Percentiles rank a stretch among this genome's conserved stretches.
Evolutionary conservation across 1,140 invertebrate species (phyloP).

Genomic region (Apocrypta bakeri): DNA sequence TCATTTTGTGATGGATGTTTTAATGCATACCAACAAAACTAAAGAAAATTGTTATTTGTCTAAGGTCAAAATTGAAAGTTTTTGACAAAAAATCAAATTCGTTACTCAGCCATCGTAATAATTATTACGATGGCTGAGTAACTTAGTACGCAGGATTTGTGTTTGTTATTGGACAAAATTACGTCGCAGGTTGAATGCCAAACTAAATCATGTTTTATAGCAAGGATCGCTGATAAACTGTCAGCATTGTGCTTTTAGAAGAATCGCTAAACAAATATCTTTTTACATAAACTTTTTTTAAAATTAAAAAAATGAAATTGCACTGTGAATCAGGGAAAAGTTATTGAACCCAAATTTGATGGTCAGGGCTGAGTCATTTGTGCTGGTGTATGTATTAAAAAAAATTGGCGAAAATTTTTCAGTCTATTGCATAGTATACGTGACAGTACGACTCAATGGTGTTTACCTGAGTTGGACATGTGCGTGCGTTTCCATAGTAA

Average conservation of each 20-base stretch:
- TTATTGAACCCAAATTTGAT: no score
- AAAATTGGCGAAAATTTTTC: no score
- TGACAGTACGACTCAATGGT: no score
- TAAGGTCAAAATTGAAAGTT: constrained; percentile 21
- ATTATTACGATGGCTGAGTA: constrained; percentile 45
- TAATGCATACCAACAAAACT: neutral
- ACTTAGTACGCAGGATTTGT: constrained; percentile 54
- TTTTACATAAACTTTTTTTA: no score
- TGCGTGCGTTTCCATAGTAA: no score
- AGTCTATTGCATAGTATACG: no score
- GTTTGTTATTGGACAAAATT: constrained; percentile 58
- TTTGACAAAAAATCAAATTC: constrained; percentile 28
- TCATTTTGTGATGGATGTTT: constrained; percentile 15
- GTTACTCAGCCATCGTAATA: no score
- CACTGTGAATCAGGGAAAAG: no score
- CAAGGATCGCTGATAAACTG: constrained; percentile 27
- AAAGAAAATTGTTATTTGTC: constrained; percentile 31
- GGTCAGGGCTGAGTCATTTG: no score
- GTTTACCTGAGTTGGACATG: no score
- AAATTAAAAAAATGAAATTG: no score
- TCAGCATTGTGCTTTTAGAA: constrained; percentile 38
- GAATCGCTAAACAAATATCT: neutral
- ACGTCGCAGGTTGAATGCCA: constrained; percentile 66
- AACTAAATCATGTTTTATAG: constrained; percentile 41
- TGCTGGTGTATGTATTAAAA: no score